Evolutionary conservation across 2,113 vertebrate genomes (phyloP).

Genomic region (Bungarus multicinctus): DNA sequence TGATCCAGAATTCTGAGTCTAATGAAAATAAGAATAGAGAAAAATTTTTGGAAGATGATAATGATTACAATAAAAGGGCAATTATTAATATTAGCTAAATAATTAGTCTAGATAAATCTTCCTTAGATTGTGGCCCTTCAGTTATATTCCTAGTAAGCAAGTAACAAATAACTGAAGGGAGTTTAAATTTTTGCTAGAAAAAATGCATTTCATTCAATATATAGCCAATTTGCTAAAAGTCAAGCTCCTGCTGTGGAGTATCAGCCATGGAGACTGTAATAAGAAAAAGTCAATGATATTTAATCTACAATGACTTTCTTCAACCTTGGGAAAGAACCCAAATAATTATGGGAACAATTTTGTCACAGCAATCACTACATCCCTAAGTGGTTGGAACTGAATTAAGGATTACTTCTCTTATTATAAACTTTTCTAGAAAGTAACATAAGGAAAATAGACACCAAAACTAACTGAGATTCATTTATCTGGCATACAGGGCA

Average conservation of each 20-base stretch:
- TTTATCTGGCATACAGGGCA: neutral
- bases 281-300: neutral
- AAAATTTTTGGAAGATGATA: neutral
- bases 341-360: neutral
- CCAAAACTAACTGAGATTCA: neutral
- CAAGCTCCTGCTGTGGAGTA: neutral
- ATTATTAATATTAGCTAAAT: neutral
- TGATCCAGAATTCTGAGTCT: neutral
- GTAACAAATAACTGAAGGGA: neutral
- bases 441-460: neutral
- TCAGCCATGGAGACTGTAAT: neutral
- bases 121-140: neutral
- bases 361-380: neutral
- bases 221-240: neutral
- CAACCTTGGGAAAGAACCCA: neutral
- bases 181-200: neutral
- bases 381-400: neutral
- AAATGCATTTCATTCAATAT: neutral
- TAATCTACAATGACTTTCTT: neutral
- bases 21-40: neutral
- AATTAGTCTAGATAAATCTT: neutral
- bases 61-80: neutral
- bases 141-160: neutral
- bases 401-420: neutral
- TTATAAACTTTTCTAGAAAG: neutral